Evolutionary conservation across 2,888 invertebrate species (phyloP), one percentile per base, ranked within the genome.

Genomic region (Eupeodes latifasciatus): DNA sequence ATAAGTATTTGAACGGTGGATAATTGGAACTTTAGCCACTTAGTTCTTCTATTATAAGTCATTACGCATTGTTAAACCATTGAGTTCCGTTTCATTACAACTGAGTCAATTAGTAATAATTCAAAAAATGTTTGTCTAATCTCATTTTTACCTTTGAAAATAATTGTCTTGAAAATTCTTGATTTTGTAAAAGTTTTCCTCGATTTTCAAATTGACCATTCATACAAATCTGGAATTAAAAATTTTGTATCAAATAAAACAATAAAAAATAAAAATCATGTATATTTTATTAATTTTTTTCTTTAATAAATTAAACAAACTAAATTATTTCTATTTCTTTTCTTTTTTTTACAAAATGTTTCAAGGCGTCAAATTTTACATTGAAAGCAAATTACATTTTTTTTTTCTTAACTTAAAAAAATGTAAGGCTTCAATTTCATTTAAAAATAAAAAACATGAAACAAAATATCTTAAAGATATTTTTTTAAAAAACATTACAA

Each of bases 101-200:
- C 40, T 40, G 9, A 7, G 40, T 40, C 2, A 40, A 9, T 40
- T 40, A 9, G 5, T 9, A 5, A 40, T 40, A 40, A 40, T 40
- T 40, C 40, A 40, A 9, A 7, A 40, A 40, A 5, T 62, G 16
- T 9, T 3, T 27, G 2, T 27, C 27, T 4, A 64, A 27, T 47
- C 7, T 49, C 4, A 57, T 51, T 44, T 64, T 64, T 85, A 88
- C 87, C 87, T 88, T 47, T 36, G 69, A 4, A 12, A 84, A 12
- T 36, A 85, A 12, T 36, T 9, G 49, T 81, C 66, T 81, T 61
- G 57, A 74, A 74, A 88, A 88, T 12, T 78, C 81, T 78, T 81
- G 62, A 85, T 88, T 88, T 69, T 74, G 67, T 61, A 88, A 69
- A 53, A 88, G 67, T 16, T n/a, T 57, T n/a, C 55, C 55, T 1